Base-by-base conservation (phyloP, 2,888 invertebrate species). In the Strigamia crassipes region DNA sequence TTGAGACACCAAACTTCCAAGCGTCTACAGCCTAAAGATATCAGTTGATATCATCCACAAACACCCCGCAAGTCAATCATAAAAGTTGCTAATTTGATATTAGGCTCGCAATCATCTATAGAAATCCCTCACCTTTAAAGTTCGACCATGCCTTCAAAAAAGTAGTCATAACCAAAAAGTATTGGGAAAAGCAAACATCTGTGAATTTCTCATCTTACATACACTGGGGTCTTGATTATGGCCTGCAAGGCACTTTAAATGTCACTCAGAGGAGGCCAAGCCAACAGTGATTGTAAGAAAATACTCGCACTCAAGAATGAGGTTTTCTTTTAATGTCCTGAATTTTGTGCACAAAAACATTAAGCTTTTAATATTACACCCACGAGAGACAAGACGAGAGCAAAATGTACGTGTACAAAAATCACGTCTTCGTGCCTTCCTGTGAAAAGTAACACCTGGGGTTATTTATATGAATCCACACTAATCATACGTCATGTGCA, bases 391-490 rank as follows among this genome's bases (percentile, higher is more conserved):
- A 21, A 66, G 18, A 66, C 27, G 3, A 27, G 3, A 27, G 27
- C 27, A 66, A 66, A 21, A 23, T 21, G 23, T 23, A 21, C 21
- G 1, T 6, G 61, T 23, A 66, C 23, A 38, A 8, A 66, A 66
- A 66, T 66, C 61, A 66, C 61, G 18, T 66, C 23, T 66, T 21
- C 21, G 18, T 66, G 8, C 12, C 23, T 18, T 23, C 21, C 10
- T 66, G 61, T 18, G 61, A 66, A 66, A 66, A 66, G 6, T 23
- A 23, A 66, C 61, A 66, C 61, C 61, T 66, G 61, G 18, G 12
- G 61, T 66, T 18, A 66, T 66, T 66, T 66, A 21, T 66, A 23
- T 66, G 61, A 23, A 66, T 66, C 61, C 61, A 21, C 61, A 66
- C 61, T 66, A 66, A 66, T 66, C 61, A 66, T 66, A n/a, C 15